Evolutionary conservation across 2,797 vertebrate genomes (phyloP).

Genomic region (Anabacerthia variegaticeps): DNA sequence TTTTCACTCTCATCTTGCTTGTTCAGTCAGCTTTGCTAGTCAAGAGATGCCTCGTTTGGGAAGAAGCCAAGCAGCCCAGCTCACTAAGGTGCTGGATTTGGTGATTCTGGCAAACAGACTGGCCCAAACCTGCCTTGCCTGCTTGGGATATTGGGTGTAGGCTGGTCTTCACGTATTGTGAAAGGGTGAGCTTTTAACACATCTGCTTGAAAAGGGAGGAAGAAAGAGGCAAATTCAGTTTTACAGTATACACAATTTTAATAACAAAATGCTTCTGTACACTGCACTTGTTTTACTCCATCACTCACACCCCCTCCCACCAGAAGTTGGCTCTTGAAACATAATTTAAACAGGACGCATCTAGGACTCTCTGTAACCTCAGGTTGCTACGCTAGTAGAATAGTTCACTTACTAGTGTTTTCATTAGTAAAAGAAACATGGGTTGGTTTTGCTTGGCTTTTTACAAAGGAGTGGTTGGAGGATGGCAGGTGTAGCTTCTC

Average conservation of each 20-base stretch:
- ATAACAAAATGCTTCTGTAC: slow-evolving; percentile 80
- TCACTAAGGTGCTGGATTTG: neutral
- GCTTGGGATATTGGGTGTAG: neutral
- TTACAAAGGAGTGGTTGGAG: slow-evolving; percentile 34
- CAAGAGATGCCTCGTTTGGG: neutral
- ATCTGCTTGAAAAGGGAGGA: slow-evolving; percentile 48
- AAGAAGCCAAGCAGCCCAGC: neutral
- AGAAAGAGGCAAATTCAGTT: slow-evolving; percentile 71
- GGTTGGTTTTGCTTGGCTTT: neutral
- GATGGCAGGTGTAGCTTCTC: neutral
- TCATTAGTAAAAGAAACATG: neutral
- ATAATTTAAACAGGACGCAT: slow-evolving; percentile 51
- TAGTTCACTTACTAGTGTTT: slow-evolving; percentile 63
- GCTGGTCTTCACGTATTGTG: neutral
- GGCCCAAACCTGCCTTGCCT: neutral
- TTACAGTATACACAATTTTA: slow-evolving; percentile 81
- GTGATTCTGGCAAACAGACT: neutral
- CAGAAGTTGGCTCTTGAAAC: slow-evolving; percentile 68
- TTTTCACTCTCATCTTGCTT: neutral
- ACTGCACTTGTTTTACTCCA: slow-evolving; percentile 71
- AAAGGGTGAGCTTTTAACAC: neutral
- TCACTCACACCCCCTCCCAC: slow-evolving; percentile 49
- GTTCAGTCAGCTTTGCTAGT: neutral
- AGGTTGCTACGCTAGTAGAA: slow-evolving; percentile 59
- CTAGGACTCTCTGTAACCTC: slow-evolving; percentile 51